Evolutionary conservation across 2,888 invertebrate species (phyloP), one percentile per base, ranked within the genome.

Genomic region (Drosophila seclusa): DNA sequence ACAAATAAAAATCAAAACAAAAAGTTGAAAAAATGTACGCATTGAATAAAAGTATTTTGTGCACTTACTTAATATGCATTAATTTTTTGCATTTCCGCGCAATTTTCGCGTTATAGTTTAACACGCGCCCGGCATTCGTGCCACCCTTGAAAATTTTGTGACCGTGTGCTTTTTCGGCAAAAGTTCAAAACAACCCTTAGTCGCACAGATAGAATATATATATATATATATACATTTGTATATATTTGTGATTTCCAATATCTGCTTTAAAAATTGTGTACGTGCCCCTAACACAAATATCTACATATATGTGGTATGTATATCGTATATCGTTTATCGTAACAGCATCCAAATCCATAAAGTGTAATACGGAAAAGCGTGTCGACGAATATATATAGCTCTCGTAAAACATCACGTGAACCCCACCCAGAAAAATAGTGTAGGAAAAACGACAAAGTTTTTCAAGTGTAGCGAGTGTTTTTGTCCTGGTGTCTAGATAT

Each of bases 381-480:
- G 55, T 42, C 42, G 13, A 53, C 45, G 58, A 40, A 27, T 40
- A 48, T 31, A 48, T 34, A 42, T 40, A 49, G 40, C 24, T 21
- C 45, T 21, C 21, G 7, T 16, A 52, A 60, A 54, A 67, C 2
- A 34, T 38, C 69, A 65, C 10, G 59, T 59, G 65, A 77, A 82
- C 81, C 90, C 85, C 86, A 85, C 83, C 90, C 88, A 83, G 79
- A 79, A n/a, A 52, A 52, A 29, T 16, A 13, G 53, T 49, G 27
- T 50, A 52, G 13, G 45, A 45, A 49, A 49, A 27, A 27, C 49
- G 49, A 18, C 27, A 78, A 88, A 72, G 81, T 83, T 86, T 75
- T 82, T 87, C 84, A 87, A 89, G 89, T 84, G 70, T 81, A 59
- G 60, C 84, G 62, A 66, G 50, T 61, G 54, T 63, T 63, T 76